These are phyloP conservation scores for Acronicta psi DNA, from an alignment of 2,888 invertebrate genomes.

Conservation along the genomic window DNA sequence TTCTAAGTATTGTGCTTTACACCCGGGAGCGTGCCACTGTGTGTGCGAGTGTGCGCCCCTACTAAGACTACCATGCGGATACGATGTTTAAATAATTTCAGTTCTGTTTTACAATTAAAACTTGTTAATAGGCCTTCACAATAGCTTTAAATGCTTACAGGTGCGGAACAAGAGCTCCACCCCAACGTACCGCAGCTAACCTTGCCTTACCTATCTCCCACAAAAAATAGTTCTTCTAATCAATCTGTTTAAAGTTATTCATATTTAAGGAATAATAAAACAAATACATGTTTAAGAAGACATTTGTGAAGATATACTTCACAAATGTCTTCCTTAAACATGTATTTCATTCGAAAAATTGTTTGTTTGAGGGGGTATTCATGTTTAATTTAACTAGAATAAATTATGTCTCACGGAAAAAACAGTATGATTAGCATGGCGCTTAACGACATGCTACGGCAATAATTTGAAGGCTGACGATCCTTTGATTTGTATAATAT, in stretches of 20 bases:
- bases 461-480: conserved; percentile 6
- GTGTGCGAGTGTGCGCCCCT: no score
- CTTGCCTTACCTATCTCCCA: no score
- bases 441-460: conserved; percentile 1
- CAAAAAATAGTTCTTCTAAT: no score
- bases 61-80: no score
- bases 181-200: no score
- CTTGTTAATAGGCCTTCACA: background rate
- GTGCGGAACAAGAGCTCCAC: no score
- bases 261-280: no score
- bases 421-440: conserved; percentile 1
- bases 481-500: background rate
- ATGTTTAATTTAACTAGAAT: background rate
- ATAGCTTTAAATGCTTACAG: no score
- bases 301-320: no score
- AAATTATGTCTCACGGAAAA: background rate
- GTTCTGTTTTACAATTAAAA: background rate
- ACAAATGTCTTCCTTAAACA: background rate
- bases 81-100: background rate
- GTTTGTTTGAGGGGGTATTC: background rate
- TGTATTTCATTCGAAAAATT: background rate
- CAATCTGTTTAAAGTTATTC: no score
- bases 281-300: no score
- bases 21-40: background rate
- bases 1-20: background rate